Evolutionary conservation across 2,113 vertebrate genomes (phyloP).

Genomic region (Eolophus roseicapilla): DNA sequence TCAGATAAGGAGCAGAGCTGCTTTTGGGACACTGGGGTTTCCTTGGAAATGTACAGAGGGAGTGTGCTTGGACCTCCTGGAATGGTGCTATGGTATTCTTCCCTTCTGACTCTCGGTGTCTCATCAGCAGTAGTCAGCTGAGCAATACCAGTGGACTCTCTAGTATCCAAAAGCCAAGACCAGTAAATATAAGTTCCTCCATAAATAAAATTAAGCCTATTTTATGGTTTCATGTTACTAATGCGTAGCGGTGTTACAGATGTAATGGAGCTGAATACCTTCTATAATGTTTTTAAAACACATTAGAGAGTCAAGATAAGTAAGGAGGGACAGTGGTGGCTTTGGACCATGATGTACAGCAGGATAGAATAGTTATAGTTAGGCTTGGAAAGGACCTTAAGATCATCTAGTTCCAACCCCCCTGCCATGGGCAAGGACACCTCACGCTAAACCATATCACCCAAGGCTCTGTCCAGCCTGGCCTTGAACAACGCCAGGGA

Average conservation of each 20-base stretch:
- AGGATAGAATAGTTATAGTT: neutral
- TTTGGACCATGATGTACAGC: neutral
- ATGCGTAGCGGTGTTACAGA: neutral
- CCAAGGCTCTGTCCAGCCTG: too few species aligned
- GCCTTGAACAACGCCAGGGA: too few species aligned
- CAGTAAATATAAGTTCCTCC: neutral
- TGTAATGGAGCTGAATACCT: neutral
- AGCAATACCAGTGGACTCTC: neutral
- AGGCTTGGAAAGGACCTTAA: too few species aligned
- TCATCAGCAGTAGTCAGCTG: neutral
- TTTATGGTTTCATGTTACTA: neutral
- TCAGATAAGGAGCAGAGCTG: neutral
- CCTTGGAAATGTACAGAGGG: neutral
- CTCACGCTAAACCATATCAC: too few species aligned
- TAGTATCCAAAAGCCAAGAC: neutral
- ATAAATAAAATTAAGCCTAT: neutral
- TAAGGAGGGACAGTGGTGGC: neutral
- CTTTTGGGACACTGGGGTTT: neutral
- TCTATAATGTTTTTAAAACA: neutral
- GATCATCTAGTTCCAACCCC: too few species aligned
- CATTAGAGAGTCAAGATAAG: neutral
- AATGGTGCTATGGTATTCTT: neutral
- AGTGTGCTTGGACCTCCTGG: neutral
- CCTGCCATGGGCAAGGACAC: too few species aligned
- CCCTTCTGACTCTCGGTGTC: neutral